Evolutionary conservation across 2,797 vertebrate species (phyloP), one percentile per base, ranked within the genome.

Genomic region (Sebastes elongatus): DNA sequence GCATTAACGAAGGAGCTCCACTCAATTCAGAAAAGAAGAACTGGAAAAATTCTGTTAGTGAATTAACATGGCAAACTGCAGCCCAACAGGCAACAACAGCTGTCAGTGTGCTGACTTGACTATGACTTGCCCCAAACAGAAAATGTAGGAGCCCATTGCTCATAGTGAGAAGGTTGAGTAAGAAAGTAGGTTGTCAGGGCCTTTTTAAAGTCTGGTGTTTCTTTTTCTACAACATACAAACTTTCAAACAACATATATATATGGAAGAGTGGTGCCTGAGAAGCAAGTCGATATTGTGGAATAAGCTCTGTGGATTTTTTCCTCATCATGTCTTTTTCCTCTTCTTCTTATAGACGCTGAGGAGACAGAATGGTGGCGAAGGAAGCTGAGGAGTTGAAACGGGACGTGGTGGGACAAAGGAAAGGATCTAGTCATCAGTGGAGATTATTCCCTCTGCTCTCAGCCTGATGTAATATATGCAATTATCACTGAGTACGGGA

Each of bases 381-480:
- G 65, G 74, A 82, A 10, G 80, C 10, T 6, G 71, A 67, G 38
- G 73, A 74, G 53, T 55, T 74, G 70, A 70, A 11, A 23, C 67
- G 28, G 74, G 66, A 74, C 8, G 5, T 22, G 56, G 76, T 49
- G 57, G 81, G 83, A 86, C 68, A 55, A 83, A 85, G 87, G 83
- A 35, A 57, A 84, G 74, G 71, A 82, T 70, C n/a, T 33, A 76
- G 73, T 79, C 42, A 35, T 83, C 65, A 27, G 71, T 74, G 77
- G 85, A 88, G 86, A 77, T 62, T 23, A 71, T 70, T 76, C 64
- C 86, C 84, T 81, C 86, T 86, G 79, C 72, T 80, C 88, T 84
- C 85, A 86, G 88, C 87, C 86, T 87, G 60, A 83, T 94, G 94
- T 96, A 95, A 94, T 81, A 94, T 95, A 94, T 95, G 92, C 94